Evolutionary conservation across 2,797 vertebrate genomes (phyloP).

Genomic region (Ibycter americanus): DNA sequence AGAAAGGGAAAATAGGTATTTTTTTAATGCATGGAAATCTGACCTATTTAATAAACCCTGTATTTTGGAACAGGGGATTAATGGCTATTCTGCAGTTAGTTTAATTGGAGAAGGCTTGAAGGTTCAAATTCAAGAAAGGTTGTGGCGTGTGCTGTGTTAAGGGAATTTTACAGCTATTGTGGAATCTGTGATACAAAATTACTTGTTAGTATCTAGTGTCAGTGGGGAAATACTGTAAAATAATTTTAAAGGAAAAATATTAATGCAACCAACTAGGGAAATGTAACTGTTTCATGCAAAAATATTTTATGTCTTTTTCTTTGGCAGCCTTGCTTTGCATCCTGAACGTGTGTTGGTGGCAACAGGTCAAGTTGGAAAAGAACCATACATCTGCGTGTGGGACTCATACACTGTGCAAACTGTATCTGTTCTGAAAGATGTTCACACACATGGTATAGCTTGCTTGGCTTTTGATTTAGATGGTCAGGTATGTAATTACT

Average conservation of each 20-base stretch:
- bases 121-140: neutral
- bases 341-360: slow-evolving; percentile 96
- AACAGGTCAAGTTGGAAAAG: slow-evolving; percentile 98
- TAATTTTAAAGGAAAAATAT: neutral
- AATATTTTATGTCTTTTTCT: slow-evolving; percentile 32
- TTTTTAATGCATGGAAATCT: neutral
- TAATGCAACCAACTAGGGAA: neutral
- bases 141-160: neutral
- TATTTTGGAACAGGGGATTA: neutral
- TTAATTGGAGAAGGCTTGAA: neutral
- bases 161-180: neutral
- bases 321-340: slow-evolving; percentile 92
- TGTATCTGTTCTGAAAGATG: slow-evolving; percentile 92
- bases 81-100: neutral
- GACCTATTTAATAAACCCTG: neutral
- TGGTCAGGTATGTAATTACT: slow-evolving; percentile 87
- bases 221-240: neutral
- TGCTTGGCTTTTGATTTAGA: slow-evolving; percentile 97
- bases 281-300: neutral
- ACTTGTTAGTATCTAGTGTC: neutral
- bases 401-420: slow-evolving; percentile 97
- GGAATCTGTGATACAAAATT: neutral
- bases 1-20: neutral
- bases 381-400: slow-evolving; percentile 97
- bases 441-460: slow-evolving; percentile 95